Evolutionary conservation across 2,797 vertebrate species (phyloP).

Genomic region (Rhynchotus rufescens): DNA sequence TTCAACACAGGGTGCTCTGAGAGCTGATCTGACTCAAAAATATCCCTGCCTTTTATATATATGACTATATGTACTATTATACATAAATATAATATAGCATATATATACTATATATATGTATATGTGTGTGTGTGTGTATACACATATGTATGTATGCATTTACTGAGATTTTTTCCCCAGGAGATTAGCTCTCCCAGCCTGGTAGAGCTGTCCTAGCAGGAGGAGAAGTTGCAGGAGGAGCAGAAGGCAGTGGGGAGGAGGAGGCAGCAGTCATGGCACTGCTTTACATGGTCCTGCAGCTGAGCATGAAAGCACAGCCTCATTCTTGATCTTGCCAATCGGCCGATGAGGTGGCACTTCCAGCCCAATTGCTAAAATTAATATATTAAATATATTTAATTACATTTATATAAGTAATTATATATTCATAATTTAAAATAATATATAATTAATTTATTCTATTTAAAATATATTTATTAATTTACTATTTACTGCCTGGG

Average conservation of each 20-base stretch:
- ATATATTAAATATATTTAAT: neutral
- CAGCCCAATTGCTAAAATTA: neutral
- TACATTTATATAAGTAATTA: too few relatives aligned
- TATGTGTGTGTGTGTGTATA: too few relatives aligned
- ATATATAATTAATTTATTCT: too few relatives aligned
- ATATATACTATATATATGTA: too few relatives aligned
- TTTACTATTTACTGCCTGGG: neutral
- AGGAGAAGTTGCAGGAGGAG: neutral
- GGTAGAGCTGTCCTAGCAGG: neutral
- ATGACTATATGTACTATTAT: too few relatives aligned
- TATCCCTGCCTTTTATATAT: rapidly evolving
- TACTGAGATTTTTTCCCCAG: neutral
- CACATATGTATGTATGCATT: too few relatives aligned
- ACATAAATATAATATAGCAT: too few relatives aligned
- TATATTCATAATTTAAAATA: too few relatives aligned
- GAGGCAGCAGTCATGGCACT: neutral
- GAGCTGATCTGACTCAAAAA: neutral
- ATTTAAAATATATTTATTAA: neutral
- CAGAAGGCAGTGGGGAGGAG: neutral
- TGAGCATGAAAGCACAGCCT: neutral
- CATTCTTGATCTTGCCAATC: neutral
- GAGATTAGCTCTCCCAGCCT: neutral
- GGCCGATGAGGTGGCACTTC: neutral
- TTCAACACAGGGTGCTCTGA: neutral
- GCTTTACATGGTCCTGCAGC: neutral